Conservation (phyloP, 2,888 invertebrate species). For the Dugesia japonica region DNA sequence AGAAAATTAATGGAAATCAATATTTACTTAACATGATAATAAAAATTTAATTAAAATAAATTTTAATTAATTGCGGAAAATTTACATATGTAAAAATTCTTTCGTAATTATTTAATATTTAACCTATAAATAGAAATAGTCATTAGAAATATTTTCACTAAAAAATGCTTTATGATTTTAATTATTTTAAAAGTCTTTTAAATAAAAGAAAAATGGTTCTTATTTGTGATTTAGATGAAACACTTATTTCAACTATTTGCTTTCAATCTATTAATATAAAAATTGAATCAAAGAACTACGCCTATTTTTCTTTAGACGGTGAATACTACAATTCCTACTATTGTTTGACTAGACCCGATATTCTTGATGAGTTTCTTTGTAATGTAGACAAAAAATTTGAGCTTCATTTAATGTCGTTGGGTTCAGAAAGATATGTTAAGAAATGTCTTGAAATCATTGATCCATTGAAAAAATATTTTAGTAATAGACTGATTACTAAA, state of each 20-base stretch:
- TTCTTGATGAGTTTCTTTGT: neutral
- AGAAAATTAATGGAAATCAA: too few relatives aligned
- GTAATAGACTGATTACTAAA: neutral
- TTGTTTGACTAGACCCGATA: neutral
- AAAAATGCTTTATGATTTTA: too few relatives aligned
- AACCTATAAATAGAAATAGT: too few relatives aligned
- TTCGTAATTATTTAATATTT: too few relatives aligned
- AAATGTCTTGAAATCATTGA: neutral
- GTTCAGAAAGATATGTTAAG: neutral
- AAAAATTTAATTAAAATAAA: too few relatives aligned
- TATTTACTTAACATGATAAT: too few relatives aligned
- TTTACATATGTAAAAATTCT: too few relatives aligned
- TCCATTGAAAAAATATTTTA: neutral
- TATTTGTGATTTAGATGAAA: conserved; percentile 11
- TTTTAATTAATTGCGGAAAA: too few relatives aligned
- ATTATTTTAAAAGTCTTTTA: neutral
- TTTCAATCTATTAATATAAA: neutral
- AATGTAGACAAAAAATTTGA: neutral
- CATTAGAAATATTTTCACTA: too few relatives aligned
- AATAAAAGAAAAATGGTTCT: neutral
- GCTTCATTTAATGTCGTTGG: neutral
- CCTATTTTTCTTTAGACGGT: neutral
- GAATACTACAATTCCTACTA: neutral
- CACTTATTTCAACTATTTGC: neutral
- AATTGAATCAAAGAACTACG: neutral